Evolutionary conservation across 2,113 vertebrate species (phyloP).

Genomic region (Edolisoma coerulescens): DNA sequence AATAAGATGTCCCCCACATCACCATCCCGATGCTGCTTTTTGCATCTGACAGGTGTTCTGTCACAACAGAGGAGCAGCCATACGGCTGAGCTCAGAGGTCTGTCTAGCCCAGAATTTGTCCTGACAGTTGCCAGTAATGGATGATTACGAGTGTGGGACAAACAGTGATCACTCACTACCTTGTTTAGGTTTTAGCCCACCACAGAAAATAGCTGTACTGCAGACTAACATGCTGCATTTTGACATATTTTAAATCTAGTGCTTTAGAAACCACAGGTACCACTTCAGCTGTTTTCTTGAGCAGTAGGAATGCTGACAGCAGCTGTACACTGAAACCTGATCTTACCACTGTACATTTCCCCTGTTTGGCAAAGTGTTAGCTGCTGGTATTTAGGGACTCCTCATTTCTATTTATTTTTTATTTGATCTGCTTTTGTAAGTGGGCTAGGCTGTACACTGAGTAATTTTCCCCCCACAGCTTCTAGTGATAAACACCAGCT

Average conservation of each 20-base stretch:
- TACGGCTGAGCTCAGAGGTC: background rate
- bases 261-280: background rate
- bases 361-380: background rate
- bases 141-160: background rate
- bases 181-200: background rate
- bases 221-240: background rate
- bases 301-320: background rate
- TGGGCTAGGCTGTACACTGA: background rate
- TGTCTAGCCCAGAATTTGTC: background rate
- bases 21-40: background rate
- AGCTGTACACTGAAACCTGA: background rate
- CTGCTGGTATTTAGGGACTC: conserved; percentile 3
- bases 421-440: background rate
- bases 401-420: conserved; percentile 33
- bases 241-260: background rate
- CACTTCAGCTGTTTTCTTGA: conserved; percentile 6
- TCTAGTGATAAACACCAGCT: conserved; percentile 60
- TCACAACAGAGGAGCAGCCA: background rate
- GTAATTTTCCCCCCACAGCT: conserved; percentile 27
- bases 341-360: background rate
- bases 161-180: background rate
- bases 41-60: background rate
- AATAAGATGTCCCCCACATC: background rate
- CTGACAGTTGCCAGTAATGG: conserved; percentile 10
- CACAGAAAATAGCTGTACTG: background rate